Evolutionary conservation across 2,113 vertebrate genomes (phyloP), one percentile per base, ranked within the genome.

Genomic region (Ptilonorhynchus violaceus): DNA sequence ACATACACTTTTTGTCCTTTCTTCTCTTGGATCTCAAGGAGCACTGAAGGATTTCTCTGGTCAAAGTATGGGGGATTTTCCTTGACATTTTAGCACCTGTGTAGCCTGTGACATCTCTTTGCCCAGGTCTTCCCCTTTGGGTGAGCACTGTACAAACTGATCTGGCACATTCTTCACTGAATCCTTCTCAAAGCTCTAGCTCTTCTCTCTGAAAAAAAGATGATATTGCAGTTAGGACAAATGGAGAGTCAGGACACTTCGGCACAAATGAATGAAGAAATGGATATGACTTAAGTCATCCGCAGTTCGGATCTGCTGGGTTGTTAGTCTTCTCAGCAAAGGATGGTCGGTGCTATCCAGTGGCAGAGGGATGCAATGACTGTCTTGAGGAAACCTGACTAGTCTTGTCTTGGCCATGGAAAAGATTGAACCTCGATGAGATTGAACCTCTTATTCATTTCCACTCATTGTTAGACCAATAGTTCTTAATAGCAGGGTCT

Each of bases 391-490:
- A 73, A 64, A 59, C 4, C 13, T 69, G 41, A 3, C 16, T 73
- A 7, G 31, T 76, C 31, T 52, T 37, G 8, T 64, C 25, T 66
- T 66, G 24, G 31, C 55, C 16, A 2, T 10, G 19, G 42, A 53
- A 67, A 74, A 66, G 41, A 12, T 7, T 35, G 74, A 73, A 53
- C 25, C 31, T 33, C 18, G 21, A 35, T 0, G 4, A 46, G 31
- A n/a, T n/a, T n/a, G n/a, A n/a, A 14, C 22, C 33, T 64, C 24
- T 69, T 11, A 15, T 53, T 76, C 44, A n/a, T 88, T 79, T 79
- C 27, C 15, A 1, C n/a, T 70, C 0, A 0, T 49, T 23, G 2
- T 35, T 63, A 55, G 30, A 56, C 19, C 25, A 30, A 3, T 1
- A 50, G 22, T 37, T 76, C 8, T 3, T 30, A 30, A 2, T 27